Conservation (phyloP, 2,888 invertebrate species). For the Sinodicranocentrus sp. region DNA sequence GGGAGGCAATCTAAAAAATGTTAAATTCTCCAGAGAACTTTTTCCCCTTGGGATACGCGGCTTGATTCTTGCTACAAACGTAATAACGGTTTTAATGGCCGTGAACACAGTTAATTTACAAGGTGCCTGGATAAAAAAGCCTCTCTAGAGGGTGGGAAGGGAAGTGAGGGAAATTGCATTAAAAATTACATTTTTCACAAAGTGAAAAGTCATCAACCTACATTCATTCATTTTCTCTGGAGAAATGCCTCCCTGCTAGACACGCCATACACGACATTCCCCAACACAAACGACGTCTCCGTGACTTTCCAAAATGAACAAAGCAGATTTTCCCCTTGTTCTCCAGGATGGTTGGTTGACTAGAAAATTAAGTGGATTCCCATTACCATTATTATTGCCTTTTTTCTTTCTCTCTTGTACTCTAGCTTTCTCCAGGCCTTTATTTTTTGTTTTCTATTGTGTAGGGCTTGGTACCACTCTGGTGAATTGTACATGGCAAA, state of each 20-base stretch:
- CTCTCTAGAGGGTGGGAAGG: neutral
- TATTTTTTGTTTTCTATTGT: neutral
- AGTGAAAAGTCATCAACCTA: conserved; percentile 47
- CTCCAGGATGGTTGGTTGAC: conserved; percentile 15
- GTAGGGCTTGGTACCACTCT: too few relatives aligned
- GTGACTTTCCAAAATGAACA: too few relatives aligned
- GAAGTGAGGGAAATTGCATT: conserved; percentile 33
- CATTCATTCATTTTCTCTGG: neutral
- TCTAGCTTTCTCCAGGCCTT: conserved; percentile 14
- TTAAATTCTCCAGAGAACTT: too few relatives aligned
- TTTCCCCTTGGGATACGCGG: too few relatives aligned
- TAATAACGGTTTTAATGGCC: conserved; percentile 24
- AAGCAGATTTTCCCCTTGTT: too few relatives aligned
- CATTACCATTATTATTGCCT: conserved; percentile 47
- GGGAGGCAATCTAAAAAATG: too few relatives aligned
- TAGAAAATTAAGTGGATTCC: conserved; percentile 53
- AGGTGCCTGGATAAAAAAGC: neutral
- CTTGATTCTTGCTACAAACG: too few relatives aligned
- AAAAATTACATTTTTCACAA: conserved; percentile 45
- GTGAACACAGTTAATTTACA: conserved; percentile 45
- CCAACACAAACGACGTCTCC: too few relatives aligned
- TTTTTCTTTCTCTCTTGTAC: conserved; percentile 16
- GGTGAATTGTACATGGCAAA: too few relatives aligned
- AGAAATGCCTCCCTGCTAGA: neutral
- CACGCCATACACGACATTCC: neutral